Conservation (phyloP, 2,888 invertebrate species). For the Idaea dimidiata region DNA sequence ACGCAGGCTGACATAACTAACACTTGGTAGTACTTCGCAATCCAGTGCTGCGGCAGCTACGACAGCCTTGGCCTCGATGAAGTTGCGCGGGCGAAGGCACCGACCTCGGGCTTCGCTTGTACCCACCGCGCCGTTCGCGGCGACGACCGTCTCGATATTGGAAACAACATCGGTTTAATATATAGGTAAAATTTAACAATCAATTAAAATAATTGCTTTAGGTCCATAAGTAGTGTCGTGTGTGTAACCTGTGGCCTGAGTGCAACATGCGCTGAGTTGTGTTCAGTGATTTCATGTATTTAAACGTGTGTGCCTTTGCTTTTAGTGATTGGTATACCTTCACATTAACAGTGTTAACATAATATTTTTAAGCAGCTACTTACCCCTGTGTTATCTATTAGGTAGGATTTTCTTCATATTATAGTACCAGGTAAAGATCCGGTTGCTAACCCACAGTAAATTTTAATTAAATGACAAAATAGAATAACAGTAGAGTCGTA, state of each 20-base stretch:
- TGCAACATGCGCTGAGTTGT: neutral
- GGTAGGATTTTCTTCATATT: no score
- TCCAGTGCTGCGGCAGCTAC: slow-evolving; percentile 52
- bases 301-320: neutral
- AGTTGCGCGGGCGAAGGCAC: slow-evolving; percentile 37
- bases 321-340: neutral
- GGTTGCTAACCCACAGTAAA: no score
- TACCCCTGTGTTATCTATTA: neutral
- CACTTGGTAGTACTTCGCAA: slow-evolving; percentile 59
- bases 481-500: no score
- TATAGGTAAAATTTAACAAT: neutral
- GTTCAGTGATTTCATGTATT: neutral
- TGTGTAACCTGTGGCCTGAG: neutral
- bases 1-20: slow-evolving; percentile 77
- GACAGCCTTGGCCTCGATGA: slow-evolving; percentile 70
- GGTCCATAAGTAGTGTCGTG: neutral
- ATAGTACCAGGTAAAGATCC: no score
- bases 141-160: slow-evolving; percentile 1
- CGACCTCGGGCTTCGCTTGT: slow-evolving; percentile 20
- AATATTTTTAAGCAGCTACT: neutral
- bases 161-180: slow-evolving; percentile 6
- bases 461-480: no score
- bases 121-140: slow-evolving; percentile 5
- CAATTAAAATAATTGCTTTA: neutral
- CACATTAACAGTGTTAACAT: neutral